Evolutionary conservation across 2,113 vertebrate species (phyloP).

Genomic region (Manacus vitellinus): DNA sequence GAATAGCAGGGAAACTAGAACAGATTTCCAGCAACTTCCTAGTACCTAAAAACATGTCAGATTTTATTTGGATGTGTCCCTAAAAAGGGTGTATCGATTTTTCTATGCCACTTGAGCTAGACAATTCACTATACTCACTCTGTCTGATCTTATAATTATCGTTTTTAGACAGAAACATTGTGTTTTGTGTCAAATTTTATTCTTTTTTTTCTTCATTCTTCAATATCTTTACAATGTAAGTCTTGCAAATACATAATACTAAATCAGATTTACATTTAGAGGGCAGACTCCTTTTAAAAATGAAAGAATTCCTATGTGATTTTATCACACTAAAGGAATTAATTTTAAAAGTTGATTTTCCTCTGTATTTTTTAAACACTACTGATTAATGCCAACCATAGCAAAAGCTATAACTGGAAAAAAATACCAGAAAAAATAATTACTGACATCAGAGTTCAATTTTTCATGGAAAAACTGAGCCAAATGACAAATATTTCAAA

Average conservation of each 20-base stretch:
- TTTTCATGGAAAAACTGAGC: not conserved
- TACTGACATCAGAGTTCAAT: not conserved
- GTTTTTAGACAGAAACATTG: not conserved
- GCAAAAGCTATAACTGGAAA: not conserved
- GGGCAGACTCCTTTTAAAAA: not conserved
- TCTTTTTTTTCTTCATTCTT: not conserved
- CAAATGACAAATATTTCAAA: not conserved
- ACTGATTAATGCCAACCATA: not conserved
- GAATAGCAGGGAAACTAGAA: not conserved
- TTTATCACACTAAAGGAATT: not conserved
- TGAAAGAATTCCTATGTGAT: not conserved
- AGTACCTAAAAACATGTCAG: not conserved
- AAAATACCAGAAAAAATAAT: not conserved
- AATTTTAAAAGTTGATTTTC: not conserved
- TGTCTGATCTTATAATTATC: not conserved
- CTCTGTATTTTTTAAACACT: not conserved
- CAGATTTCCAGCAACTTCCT: not conserved
- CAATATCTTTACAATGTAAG: not conserved
- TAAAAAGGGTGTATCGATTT: not conserved
- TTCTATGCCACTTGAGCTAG: not conserved
- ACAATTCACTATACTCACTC: not conserved
- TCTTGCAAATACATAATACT: not conserved
- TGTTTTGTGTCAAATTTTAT: not conserved
- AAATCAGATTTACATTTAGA: not conserved
- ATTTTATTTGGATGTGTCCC: accelerated